These are phyloP conservation scores for Cephus pygmeus DNA, from an alignment of 2,888 invertebrate genomes.

Conservation along the genomic window DNA sequence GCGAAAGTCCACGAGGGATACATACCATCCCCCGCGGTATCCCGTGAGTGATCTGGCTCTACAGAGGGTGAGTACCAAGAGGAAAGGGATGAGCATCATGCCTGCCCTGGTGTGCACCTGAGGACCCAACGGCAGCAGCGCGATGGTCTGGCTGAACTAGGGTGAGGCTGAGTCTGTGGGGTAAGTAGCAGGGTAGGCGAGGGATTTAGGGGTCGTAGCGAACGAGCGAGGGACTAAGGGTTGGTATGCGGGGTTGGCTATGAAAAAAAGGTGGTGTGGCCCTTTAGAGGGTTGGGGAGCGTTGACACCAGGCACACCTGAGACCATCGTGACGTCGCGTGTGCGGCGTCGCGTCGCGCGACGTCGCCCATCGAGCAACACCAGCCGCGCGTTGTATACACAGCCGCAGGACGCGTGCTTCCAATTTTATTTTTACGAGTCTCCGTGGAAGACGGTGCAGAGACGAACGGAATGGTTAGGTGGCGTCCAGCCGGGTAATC, in stretches of 20 bases:
- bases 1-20: not conserved
- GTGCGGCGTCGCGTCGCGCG: not conserved
- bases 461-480: not conserved
- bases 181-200: not conserved
- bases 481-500: not conserved
- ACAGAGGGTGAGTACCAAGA: not conserved
- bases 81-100: not conserved
- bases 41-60: not conserved
- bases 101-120: not conserved
- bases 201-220: not conserved
- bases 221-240: not conserved
- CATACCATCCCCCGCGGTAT: not conserved
- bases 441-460: not conserved
- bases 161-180: not conserved
- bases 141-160: not conserved
- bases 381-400: not conserved
- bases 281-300: not conserved
- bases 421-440: conserved; percentile 10
- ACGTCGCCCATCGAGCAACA: not conserved
- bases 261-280: not conserved
- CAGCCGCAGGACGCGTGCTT: conserved; percentile 3
- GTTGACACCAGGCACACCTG: conserved; percentile 4
- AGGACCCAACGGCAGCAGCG: not conserved
- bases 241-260: not conserved
- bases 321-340: conserved; percentile 2